Percentiles rank a stretch among this genome's conserved stretches.
phyloP scores from a whole-genome alignment of 2,888 invertebrate species.

The Camponotus fellah region DNA sequence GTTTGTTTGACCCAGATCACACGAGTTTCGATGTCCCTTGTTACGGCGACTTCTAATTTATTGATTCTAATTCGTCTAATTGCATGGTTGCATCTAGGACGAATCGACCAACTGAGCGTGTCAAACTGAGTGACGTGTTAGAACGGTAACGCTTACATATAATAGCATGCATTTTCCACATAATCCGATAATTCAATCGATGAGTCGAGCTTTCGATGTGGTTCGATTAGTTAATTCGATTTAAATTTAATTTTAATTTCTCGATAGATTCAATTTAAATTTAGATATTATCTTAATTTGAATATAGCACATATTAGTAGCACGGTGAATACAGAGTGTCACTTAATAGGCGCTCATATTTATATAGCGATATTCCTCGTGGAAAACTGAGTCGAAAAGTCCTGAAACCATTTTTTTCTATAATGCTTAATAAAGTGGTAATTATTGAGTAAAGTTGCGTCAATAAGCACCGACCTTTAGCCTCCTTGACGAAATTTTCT shows the following conservation, averaged over 20 bases:
- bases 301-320: background rate
- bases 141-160: background rate
- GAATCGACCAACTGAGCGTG: slow-evolving; percentile 19
- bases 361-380: too few relatives aligned
- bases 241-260: background rate
- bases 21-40: slow-evolving; percentile 19
- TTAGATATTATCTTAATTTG: background rate
- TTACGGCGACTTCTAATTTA: slow-evolving; percentile 30
- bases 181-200: slow-evolving; percentile 3
- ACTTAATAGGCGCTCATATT: too few relatives aligned
- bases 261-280: background rate
- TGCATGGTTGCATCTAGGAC: slow-evolving; percentile 13
- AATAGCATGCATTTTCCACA: slow-evolving; percentile 20
- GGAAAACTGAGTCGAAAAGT: too few relatives aligned
- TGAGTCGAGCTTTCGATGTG: slow-evolving; percentile 20
- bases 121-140: slow-evolving; percentile 41
- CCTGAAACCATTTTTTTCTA: too few relatives aligned
- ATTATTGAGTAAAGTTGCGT: too few relatives aligned
- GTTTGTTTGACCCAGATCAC: slow-evolving; percentile 33
- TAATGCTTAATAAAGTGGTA: too few relatives aligned
- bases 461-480: too few relatives aligned
- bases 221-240: background rate
- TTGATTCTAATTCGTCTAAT: slow-evolving; percentile 22
- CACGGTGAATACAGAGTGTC: too few relatives aligned
- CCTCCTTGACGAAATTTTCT: too few relatives aligned